These are phyloP conservation scores for Sinocyclocheilus rhinocerous DNA, from an alignment of 2,113 vertebrate genomes.

Conservation along the genomic window DNA sequence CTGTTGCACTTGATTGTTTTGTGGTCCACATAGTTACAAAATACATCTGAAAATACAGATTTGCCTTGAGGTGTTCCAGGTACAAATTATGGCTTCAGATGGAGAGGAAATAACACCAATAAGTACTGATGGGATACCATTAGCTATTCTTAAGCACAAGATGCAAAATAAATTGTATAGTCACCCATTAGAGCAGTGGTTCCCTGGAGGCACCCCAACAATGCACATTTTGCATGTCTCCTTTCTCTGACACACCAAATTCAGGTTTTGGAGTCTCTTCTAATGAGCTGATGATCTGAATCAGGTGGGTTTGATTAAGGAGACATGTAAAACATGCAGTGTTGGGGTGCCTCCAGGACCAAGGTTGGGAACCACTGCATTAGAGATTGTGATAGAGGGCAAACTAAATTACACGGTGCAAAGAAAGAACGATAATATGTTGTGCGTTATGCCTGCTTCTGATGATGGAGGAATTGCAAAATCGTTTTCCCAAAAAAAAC, in stretches of 20 bases:
- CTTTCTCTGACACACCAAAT: too few relatives aligned
- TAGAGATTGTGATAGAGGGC: background rate
- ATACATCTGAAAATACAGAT: background rate
- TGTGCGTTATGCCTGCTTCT: background rate
- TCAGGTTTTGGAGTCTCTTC: too few relatives aligned
- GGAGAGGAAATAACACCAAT: background rate
- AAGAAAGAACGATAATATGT: background rate
- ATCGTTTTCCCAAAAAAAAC: background rate
- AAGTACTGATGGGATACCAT: background rate
- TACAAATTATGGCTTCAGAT: background rate
- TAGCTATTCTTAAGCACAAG: background rate
- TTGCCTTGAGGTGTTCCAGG: background rate
- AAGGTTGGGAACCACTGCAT: too few relatives aligned
- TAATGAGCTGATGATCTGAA: too few relatives aligned
- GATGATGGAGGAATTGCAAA: background rate
- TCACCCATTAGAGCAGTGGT: background rate
- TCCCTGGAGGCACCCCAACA: too few relatives aligned
- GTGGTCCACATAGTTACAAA: background rate
- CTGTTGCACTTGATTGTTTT: background rate
- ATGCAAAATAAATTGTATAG: background rate
- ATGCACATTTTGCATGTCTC: too few relatives aligned
- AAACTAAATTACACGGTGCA: background rate
- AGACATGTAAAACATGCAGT: too few relatives aligned
- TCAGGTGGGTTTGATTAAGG: too few relatives aligned
- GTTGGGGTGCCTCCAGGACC: too few relatives aligned